These are phyloP conservation scores for Xylota sylvarum DNA, from an alignment of 2,888 invertebrate genomes.

Conservation along the genomic window DNA sequence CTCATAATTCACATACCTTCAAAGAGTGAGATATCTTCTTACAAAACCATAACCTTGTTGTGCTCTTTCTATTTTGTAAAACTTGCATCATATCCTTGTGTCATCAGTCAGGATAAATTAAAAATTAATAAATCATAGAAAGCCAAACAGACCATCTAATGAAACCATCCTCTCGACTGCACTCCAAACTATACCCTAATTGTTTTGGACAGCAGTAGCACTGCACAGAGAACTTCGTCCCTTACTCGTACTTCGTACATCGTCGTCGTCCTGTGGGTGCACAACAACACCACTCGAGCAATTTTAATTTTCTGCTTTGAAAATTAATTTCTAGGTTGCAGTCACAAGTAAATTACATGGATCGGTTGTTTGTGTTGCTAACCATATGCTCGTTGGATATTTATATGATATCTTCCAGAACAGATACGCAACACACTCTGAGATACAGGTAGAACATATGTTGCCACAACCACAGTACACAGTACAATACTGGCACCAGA, in stretches of 20 bases:
- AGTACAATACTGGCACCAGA: conserved; percentile 58
- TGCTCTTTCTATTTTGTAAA: not conserved
- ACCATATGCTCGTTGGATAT: conserved; percentile 67
- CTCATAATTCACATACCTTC: not conserved
- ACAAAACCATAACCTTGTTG: not conserved
- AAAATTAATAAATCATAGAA: conserved; percentile 66
- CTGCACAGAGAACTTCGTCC: conserved; percentile 14
- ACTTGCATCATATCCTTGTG: conserved; percentile 9
- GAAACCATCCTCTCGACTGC: conserved; percentile 26
- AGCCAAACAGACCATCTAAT: conserved; percentile 38
- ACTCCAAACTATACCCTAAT: conserved; percentile 35
- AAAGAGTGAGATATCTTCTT: not conserved
- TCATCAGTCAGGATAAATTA: conserved; percentile 52
- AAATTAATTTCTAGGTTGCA: conserved; percentile 68
- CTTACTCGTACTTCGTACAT: too few relatives aligned
- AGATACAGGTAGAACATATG: conserved; percentile 74
- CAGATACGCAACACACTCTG: conserved; percentile 48
- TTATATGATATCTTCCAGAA: conserved; percentile 19
- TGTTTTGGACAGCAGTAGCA: conserved; percentile 55
- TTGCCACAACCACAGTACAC: conserved; percentile 55
- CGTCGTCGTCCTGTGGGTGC: not conserved
- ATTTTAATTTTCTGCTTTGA: conserved; percentile 65
- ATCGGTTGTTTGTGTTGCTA: conserved; percentile 73
- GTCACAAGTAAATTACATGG: conserved; percentile 66
- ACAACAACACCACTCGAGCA: not conserved